Evolutionary conservation across 2,888 invertebrate genomes (phyloP).

Genomic region (Harpalus rufipes): DNA sequence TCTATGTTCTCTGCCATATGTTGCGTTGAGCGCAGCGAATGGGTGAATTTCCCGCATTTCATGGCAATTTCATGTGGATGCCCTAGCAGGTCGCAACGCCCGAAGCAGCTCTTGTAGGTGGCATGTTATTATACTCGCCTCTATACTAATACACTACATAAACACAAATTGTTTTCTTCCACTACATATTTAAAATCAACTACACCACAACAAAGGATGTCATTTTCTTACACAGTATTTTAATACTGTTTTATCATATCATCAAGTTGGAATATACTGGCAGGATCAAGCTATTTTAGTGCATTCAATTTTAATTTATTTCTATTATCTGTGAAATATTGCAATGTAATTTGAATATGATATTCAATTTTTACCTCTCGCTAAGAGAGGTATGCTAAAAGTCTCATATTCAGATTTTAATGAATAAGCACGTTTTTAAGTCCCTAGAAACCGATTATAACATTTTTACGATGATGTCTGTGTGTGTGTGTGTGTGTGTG

Average conservation of each 20-base stretch:
- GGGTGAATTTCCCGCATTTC: constrained; percentile 17
- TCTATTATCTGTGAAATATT: not conserved
- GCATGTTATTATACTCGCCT: constrained; percentile 1
- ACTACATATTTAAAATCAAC: not conserved
- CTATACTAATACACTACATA: constrained; percentile 26
- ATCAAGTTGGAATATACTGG: not conserved
- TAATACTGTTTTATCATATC: not conserved
- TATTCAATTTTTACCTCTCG: not conserved
- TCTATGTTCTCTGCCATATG: not conserved
- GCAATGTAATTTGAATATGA: not conserved
- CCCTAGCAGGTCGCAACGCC: not conserved
- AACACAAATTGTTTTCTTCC: constrained; percentile 44
- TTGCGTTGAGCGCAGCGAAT: constrained; percentile 25
- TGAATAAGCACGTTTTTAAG: too few species aligned
- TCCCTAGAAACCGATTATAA: too few species aligned
- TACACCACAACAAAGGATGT: constrained; percentile 8
- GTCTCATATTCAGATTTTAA: too few species aligned
- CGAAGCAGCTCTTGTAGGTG: constrained; percentile 33
- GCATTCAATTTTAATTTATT: not conserved
- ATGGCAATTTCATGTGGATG: constrained; percentile 35
- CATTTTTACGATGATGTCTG: too few species aligned
- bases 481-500: too few species aligned
- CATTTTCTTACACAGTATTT: constrained; percentile 1
- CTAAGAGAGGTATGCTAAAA: too few species aligned
- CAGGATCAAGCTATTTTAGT: not conserved